Evolutionary conservation across 1,140 invertebrate species (phyloP), one percentile per base, ranked within the genome.

Genomic region (Magallana gigas): DNA sequence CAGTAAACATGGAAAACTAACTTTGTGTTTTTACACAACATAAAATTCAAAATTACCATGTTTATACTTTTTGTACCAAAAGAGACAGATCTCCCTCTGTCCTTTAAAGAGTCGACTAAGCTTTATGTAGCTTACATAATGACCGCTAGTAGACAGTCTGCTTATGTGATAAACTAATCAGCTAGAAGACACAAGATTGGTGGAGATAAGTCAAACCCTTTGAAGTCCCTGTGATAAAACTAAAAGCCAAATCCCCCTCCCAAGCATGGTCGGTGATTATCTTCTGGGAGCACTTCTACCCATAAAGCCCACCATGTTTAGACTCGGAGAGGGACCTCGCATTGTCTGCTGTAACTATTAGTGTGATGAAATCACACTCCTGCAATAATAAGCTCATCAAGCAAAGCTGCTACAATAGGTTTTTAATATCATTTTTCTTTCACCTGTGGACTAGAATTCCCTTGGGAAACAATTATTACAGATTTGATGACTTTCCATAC

Each of bases 111-210:
- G 36, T 48, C 36, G 36, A 48, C 36, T 48, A 5, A 12, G 68
- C 18, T 76, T 23, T 76, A 76, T 36, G 68, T 76, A 29, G 23
- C 68, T 76, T 76, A 76, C 68, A 76, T 76, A 76, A 76, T 76
- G 68, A 76, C 18, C 7, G n/a, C 68, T 29, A 18, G 5, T 18
- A 76, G 68, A 76, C 68, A 76, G 68, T 76, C 68, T 76, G 23
- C 68, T 76, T 76, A 36, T 76, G 68, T 76, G 68, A 76, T 76
- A 76, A 76, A 76, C 68, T 76, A 76, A 76, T 76, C 68, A 76
- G 12, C 68, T 76, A 36, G 68, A 76, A 76, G 68, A 76, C 68
- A 76, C 68, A 18, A 36, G 68, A 29, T 29, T 29, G 11, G 36
- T 76, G 11, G 11, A 36, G 18, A 29, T 18, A 29, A 29, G 36